Evolutionary conservation across 2,888 invertebrate species (phyloP).

Genomic region (Bombylius major): DNA sequence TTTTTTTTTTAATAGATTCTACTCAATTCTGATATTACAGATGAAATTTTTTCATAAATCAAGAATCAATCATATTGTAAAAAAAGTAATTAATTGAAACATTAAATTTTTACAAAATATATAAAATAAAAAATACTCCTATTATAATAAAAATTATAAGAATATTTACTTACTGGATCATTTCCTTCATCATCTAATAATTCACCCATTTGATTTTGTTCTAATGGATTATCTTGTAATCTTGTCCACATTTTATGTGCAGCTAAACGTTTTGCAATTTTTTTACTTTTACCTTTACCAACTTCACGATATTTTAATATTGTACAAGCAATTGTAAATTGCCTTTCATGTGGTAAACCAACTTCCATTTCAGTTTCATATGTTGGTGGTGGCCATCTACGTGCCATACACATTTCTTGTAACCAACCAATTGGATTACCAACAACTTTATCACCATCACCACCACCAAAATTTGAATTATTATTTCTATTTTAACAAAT

Average conservation of each 20-base stretch:
- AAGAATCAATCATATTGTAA: too few species aligned
- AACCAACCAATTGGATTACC: constrained; percentile 93
- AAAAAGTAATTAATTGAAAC: too few species aligned
- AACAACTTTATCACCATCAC: constrained; percentile 75
- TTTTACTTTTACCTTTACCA: constrained; percentile 89
- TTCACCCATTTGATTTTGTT: constrained; percentile 44
- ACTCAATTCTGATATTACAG: too few species aligned
- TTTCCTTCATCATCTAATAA: constrained; percentile 57
- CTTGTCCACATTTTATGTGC: constrained; percentile 89
- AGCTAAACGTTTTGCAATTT: constrained; percentile 90
- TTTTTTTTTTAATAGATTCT: too few species aligned
- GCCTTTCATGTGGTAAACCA: constrained; percentile 82
- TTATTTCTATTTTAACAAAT: constrained; percentile 24
- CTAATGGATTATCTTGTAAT: constrained; percentile 64
- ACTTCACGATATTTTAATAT: constrained; percentile 74
- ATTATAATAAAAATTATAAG: too few species aligned
- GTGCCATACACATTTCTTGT: constrained; percentile 91
- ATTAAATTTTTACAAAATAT: too few species aligned
- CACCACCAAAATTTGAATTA: constrained; percentile 47
- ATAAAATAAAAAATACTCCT: too few species aligned
- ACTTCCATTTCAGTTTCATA: constrained; percentile 62
- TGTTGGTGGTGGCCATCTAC: constrained; percentile 87
- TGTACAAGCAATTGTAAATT: constrained; percentile 85
- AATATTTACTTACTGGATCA: neutral
- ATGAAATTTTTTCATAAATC: too few species aligned